Evolutionary conservation across 2,797 vertebrate genomes (phyloP).

Genomic region (Tarsius wallacei): DNA sequence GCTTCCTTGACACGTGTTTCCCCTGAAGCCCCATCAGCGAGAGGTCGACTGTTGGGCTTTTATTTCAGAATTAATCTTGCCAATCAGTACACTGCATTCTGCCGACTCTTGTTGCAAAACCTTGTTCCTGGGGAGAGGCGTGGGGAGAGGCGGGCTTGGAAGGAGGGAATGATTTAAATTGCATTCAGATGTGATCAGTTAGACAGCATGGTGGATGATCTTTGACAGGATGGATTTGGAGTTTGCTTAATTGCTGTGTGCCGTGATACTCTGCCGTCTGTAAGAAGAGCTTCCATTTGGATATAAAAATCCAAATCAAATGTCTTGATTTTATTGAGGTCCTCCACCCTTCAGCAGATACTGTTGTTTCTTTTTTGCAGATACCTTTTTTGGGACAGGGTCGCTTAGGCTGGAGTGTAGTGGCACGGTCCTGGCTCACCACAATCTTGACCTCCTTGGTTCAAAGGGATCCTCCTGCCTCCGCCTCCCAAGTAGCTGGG

Average conservation of each 20-base stretch:
- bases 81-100: conserved; percentile 52
- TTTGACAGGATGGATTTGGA: background rate
- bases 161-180: conserved; percentile 65
- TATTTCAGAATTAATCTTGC: conserved; percentile 77
- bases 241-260: background rate
- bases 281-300: background rate
- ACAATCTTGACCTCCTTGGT: no score
- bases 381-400: background rate
- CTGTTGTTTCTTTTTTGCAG: background rate
- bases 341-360: background rate
- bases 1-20: rapidly evolving
- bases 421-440: no score
- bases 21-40: background rate
- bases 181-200: background rate
- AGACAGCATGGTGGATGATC: conserved; percentile 21
- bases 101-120: conserved; percentile 49
- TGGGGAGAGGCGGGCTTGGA: background rate
- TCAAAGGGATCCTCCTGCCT: no score
- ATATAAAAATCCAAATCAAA: background rate
- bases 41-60: conserved; percentile 65
- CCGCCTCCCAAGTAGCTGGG: no score
- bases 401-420: no score
- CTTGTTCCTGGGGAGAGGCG: background rate
- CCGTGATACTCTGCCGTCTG: background rate
- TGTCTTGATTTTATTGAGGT: background rate